phyloP scores from a whole-genome alignment of 53 echinoderm and acorn worm genomes.

The Hippasteria phrygiana region DNA sequence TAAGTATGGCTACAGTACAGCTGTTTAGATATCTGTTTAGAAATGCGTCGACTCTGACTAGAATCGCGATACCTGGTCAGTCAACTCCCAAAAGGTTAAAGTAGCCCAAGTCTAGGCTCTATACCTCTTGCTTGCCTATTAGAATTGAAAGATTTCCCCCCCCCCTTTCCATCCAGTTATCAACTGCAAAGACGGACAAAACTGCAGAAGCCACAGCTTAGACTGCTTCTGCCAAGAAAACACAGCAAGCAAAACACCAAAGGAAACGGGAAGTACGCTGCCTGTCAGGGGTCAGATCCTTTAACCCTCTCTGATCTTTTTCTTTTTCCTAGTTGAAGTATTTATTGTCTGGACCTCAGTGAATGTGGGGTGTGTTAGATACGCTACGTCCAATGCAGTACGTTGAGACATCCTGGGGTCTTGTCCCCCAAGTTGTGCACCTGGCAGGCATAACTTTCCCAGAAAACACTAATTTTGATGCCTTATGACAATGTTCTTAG shows the following conservation, averaged over 20 bases:
- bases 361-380: not conserved
- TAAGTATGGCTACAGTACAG: too few species aligned
- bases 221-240: not conserved
- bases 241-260: conserved; percentile 1
- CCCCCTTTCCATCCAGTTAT: conserved; percentile 14
- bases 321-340: not conserved
- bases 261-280: conserved; percentile 4
- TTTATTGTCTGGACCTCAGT: not conserved
- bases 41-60: too few species aligned
- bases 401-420: not conserved
- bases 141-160: too few species aligned
- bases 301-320: not conserved
- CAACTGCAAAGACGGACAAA: conserved; percentile 32
- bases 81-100: too few species aligned
- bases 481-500: not conserved
- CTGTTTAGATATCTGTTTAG: too few species aligned
- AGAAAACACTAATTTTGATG: not conserved
- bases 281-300: not conserved
- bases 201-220: conserved; percentile 44
- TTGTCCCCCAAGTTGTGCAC: too few species aligned
- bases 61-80: too few species aligned
- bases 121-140: too few species aligned
- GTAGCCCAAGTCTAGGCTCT: too few species aligned
- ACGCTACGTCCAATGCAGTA: not conserved
- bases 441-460: not conserved